Percentiles rank a stretch among this genome's conserved stretches.
Evolutionary conservation across 2,888 invertebrate species (phyloP).

Genomic region (Pilophorus perplexus): DNA sequence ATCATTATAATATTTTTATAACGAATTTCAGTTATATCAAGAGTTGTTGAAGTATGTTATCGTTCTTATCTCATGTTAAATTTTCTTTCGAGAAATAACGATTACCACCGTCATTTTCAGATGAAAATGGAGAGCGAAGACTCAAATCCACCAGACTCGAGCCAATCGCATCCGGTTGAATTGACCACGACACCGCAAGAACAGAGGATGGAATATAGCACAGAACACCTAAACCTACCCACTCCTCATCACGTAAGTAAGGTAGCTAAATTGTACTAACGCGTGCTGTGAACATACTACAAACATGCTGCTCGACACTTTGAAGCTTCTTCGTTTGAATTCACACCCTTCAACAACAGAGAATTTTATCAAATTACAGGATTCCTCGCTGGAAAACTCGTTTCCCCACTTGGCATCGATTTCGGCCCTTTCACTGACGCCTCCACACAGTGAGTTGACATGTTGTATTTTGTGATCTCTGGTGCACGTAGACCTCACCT

Average conservation of each 20-base stretch:
- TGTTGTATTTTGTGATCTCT: too few species aligned
- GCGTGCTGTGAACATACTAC: neutral
- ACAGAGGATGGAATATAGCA: constrained; percentile 48
- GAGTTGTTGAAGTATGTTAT: too few species aligned
- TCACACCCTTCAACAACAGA: neutral
- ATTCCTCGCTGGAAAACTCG: constrained; percentile 52
- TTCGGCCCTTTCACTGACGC: constrained; percentile 73
- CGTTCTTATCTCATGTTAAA: too few species aligned
- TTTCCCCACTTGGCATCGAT: constrained; percentile 68
- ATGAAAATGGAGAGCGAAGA: constrained; percentile 50
- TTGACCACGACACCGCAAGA: constrained; percentile 48
- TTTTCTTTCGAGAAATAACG: too few species aligned
- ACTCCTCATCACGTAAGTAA: constrained; percentile 50
- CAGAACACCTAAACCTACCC: constrained; percentile 48
- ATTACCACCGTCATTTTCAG: too few species aligned
- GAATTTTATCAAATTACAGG: too few species aligned
- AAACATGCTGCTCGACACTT: too few species aligned
- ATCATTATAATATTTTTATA: too few species aligned
- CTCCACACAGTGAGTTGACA: constrained; percentile 69
- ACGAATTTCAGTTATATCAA: too few species aligned
- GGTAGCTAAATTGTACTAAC: neutral
- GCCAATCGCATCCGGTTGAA: constrained; percentile 50
- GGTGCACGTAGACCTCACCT: too few species aligned
- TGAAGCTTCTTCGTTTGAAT: neutral
- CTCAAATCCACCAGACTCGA: constrained; percentile 49